These are phyloP conservation scores for Pycnomerus fuliginosus DNA, from an alignment of 2,888 invertebrate species.

Conservation along the genomic window DNA sequence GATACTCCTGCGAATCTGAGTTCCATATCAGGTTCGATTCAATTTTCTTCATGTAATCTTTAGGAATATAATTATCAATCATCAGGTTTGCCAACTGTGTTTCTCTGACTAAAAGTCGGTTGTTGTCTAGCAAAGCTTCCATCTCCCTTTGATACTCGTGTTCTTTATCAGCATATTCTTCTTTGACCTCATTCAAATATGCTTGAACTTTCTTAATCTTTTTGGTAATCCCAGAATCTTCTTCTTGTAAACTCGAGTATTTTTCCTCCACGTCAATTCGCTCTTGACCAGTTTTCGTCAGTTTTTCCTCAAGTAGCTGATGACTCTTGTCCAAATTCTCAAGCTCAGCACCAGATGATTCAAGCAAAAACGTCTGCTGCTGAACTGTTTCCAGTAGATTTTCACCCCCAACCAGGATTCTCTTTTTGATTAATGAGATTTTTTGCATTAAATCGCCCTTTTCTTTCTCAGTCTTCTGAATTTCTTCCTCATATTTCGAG, in stretches of 20 bases:
- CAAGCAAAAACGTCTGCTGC: conserved; percentile 85
- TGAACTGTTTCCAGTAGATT: conserved; percentile 97
- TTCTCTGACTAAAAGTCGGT: conserved; percentile 86
- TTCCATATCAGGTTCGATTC: conserved; percentile 95
- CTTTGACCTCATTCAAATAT: conserved; percentile 82
- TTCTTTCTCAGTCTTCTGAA: conserved; percentile 58
- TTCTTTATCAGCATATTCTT: conserved; percentile 82
- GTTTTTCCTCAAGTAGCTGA: conserved; percentile 74
- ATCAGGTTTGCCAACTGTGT: conserved; percentile 87
- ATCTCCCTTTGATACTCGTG: conserved; percentile 96
- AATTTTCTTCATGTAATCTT: conserved; percentile 87
- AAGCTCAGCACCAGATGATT: conserved; percentile 81
- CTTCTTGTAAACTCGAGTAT: conserved; percentile 92
- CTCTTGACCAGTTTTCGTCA: conserved; percentile 91
- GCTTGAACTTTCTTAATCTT: conserved; percentile 89
- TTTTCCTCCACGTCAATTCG: conserved; percentile 92
- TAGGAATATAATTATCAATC: conserved; percentile 90
- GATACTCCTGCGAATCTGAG: conserved; percentile 98
- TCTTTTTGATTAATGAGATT: conserved; percentile 86
- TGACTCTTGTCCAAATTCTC: conserved; percentile 78
- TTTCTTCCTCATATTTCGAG: conserved; percentile 44
- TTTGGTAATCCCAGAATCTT: conserved; percentile 87
- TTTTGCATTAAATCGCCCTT: conserved; percentile 83
- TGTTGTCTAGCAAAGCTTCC: conserved; percentile 92
- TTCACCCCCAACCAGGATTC: conserved; percentile 96